Conservation (phyloP, 2,113 vertebrate genomes). For the Tylochromis polylepis region DNA sequence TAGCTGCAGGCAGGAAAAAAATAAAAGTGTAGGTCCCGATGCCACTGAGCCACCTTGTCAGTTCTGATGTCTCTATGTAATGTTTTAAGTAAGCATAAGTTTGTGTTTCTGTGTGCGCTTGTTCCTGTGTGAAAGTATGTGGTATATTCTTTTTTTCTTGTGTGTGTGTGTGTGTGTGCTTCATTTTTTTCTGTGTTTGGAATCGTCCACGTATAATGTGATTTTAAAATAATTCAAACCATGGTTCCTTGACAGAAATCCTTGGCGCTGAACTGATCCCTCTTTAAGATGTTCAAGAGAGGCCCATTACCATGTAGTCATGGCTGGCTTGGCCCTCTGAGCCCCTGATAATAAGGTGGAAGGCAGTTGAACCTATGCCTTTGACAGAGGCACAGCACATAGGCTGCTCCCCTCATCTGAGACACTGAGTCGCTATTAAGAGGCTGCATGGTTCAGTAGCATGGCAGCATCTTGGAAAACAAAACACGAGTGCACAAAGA, state of each 20-base stretch:
- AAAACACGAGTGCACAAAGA: not conserved
- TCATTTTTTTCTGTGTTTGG: not conserved
- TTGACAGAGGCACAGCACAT: constrained; percentile 30
- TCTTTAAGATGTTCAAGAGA: constrained; percentile 53
- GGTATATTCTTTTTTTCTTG: not conserved
- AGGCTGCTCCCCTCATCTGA: constrained; percentile 28
- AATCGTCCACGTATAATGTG: constrained; percentile 28
- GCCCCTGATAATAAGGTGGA: constrained; percentile 43
- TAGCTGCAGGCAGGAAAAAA: constrained; percentile 25
- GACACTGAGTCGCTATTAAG: constrained; percentile 41
- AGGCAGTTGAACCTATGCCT: constrained; percentile 39
- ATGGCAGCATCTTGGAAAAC: constrained; percentile 7
- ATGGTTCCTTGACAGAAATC: constrained; percentile 35
- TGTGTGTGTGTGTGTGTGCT: not conserved
- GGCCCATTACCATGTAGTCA: constrained; percentile 57
- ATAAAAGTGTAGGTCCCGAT: constrained; percentile 12
- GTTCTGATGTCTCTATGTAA: constrained; percentile 27
- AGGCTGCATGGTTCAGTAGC: constrained; percentile 15
- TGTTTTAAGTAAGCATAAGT: not conserved
- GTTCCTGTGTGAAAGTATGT: not conserved
- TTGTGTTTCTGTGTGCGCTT: not conserved
- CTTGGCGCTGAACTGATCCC: constrained; percentile 51
- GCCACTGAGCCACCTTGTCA: not conserved
- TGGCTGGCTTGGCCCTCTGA: constrained; percentile 53
- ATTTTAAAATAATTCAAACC: constrained; percentile 43